Conservation (phyloP, 1,140 invertebrate species). For the Parasteatoda tepidariorum region DNA sequence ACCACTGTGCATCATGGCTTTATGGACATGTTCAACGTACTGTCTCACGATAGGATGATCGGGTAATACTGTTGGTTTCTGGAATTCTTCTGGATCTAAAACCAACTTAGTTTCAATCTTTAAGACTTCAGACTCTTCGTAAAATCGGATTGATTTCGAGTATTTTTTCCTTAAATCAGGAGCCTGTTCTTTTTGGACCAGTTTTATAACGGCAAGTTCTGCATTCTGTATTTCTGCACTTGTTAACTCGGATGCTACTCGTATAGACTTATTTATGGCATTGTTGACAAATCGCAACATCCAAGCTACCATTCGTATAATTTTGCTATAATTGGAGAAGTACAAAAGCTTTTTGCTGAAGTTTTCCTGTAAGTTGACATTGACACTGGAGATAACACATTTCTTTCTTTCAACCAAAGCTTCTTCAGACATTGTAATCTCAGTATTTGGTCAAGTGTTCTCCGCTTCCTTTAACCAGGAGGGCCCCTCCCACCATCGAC, state of each 20-base stretch:
- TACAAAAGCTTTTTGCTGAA: not conserved
- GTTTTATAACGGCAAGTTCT: not conserved
- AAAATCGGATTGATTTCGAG: not conserved
- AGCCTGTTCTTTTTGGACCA: not conserved
- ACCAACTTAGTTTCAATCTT: not conserved
- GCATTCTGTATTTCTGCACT: not conserved
- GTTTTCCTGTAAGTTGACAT: not conserved
- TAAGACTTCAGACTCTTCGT: not conserved
- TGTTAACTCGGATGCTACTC: not conserved
- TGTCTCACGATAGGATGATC: not conserved
- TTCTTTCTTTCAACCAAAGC: not conserved
- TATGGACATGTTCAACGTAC: not conserved
- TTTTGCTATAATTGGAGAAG: not conserved
- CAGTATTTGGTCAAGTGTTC: not conserved
- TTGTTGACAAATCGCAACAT: not conserved
- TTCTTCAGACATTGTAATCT: not conserved
- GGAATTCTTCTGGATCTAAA: not conserved
- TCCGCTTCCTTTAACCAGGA: not conserved
- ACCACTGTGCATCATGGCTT: not conserved
- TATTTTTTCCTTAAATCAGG: not conserved
- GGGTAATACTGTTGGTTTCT: not conserved
- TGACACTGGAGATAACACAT: not conserved
- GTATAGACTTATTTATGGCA: not conserved
- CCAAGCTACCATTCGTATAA: not conserved
- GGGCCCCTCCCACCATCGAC: not conserved